Evolutionary conservation across 1,140 invertebrate species (phyloP).

Genomic region (Drosophila grimshawi): DNA sequence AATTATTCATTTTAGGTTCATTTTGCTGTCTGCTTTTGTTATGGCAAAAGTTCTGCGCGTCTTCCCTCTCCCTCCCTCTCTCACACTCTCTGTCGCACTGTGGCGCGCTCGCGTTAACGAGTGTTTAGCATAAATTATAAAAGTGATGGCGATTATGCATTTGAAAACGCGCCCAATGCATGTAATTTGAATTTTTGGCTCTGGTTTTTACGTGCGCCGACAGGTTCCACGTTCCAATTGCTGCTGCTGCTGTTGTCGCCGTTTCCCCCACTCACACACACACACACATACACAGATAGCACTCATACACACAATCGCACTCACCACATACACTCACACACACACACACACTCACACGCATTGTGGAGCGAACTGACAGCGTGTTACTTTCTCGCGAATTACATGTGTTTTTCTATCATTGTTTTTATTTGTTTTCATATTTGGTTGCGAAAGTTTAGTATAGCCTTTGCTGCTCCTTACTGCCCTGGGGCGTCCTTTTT

Average conservation of each 20-base stretch:
- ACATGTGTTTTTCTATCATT: slow-evolving; percentile 75
- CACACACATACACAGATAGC: slow-evolving; percentile 37
- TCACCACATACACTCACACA: slow-evolving; percentile 31
- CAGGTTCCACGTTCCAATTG: slow-evolving; percentile 68
- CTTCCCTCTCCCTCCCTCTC: background rate
- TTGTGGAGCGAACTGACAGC: slow-evolving; percentile 73
- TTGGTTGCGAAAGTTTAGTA: slow-evolving; percentile 3
- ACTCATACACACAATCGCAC: slow-evolving; percentile 38
- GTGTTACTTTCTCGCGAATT: slow-evolving; percentile 82
- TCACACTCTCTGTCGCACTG: background rate
- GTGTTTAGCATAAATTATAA: slow-evolving; percentile 72
- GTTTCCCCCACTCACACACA: slow-evolving; percentile 41
- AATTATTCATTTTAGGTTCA: slow-evolving; percentile 63
- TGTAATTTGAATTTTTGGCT: slow-evolving; percentile 69
- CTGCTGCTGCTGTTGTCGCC: slow-evolving; percentile 28
- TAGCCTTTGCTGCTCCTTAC: background rate
- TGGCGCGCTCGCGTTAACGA: slow-evolving; percentile 4
- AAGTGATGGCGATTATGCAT: slow-evolving; percentile 70
- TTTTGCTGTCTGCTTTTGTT: slow-evolving; percentile 21
- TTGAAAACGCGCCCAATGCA: slow-evolving; percentile 74
- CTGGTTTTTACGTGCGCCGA: slow-evolving; percentile 74
- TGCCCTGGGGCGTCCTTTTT: slow-evolving; percentile 34
- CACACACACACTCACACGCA: slow-evolving; percentile 45
- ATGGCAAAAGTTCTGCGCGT: slow-evolving; percentile 46
- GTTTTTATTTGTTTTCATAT: slow-evolving; percentile 21